Base-by-base conservation (phyloP, 2,888 invertebrate genomes). In the Megaustenia siamemsis region DNA sequence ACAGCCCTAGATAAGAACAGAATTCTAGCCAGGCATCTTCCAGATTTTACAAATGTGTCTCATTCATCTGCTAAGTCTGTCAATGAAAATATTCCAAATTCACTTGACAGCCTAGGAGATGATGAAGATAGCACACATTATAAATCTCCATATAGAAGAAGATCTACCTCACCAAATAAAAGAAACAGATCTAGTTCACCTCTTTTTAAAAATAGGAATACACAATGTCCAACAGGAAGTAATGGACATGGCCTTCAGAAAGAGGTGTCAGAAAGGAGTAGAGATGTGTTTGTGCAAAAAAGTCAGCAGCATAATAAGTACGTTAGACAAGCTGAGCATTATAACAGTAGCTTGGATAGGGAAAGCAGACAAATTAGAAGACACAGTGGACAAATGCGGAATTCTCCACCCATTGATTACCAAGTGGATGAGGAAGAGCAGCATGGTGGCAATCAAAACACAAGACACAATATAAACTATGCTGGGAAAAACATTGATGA, bases 151-250 rank as follows among this genome's bases (percentile, higher is more conserved):
- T 60, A 38, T 45, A 18, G 60, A 4, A 53, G 12, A n/a, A 60
- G 60, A n/a, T 77, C 77, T 56, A 35, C 60, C n/a, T 56, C 56
- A 77, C 60, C 77, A n/a, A 35, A 21, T 32, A 28, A 38, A n/a
- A 77, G 60, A 77, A 60, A 60, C 38, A 77, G 60, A 45, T 60
- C 63, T 45, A 49, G 21, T 63, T 79, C 68, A 38, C 79, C 68
- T 40, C 45, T 12, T 12, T 24, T 3, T 24, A 68, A 49, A 40
- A 63, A 24, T 43, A 32, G n/a, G 43, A 71, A 43, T 24, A 15
- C 35, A 24, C 45, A 40, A 4, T 18, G 28, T 15, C 15, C 15
- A 10, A 79, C 10, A 35, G 68, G 35, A n/a, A 35, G 24, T 66
- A 53, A 53, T 21, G 35, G 18, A n/a, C 53, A n/a, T 35, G 40